Percentiles rank a stretch among this genome's conserved stretches.
phyloP scores from a whole-genome alignment of 2,888 invertebrate genomes.

The Liodrosophila aerea region DNA sequence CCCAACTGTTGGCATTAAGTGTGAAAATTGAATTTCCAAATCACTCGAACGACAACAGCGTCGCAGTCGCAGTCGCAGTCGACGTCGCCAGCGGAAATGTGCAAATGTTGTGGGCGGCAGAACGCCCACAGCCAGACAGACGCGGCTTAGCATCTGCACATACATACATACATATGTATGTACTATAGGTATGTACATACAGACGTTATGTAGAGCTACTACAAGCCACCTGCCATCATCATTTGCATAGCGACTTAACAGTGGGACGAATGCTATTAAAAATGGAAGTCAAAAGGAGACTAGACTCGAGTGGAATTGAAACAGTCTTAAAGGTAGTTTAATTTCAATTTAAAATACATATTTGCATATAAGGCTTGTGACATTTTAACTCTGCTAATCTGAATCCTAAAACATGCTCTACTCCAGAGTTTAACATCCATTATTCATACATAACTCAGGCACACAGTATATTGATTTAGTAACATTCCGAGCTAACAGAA shows the following conservation, averaged over 20 bases:
- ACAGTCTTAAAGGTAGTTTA: too few species aligned
- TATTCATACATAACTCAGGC: too few species aligned
- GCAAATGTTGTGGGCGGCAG: constrained; percentile 67
- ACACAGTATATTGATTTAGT: too few species aligned
- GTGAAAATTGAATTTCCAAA: constrained; percentile 76
- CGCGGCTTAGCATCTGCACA: constrained; percentile 10
- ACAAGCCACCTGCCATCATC: constrained; percentile 53
- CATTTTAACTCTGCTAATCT: too few species aligned
- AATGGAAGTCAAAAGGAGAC: not conserved
- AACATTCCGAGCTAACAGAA: too few species aligned
- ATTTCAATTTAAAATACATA: too few species aligned
- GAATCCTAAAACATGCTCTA: too few species aligned
- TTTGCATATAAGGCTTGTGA: too few species aligned
- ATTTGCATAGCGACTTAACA: constrained; percentile 62
- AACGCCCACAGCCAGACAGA: constrained; percentile 31
- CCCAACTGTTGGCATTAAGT: constrained; percentile 69
- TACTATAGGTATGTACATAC: constrained; percentile 14
- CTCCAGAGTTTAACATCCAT: too few species aligned
- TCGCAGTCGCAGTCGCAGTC: not conserved
- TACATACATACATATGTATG: not conserved
- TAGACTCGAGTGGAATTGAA: too few species aligned
- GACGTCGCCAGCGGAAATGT: constrained; percentile 60
- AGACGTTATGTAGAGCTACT: constrained; percentile 8
- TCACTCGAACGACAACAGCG: constrained; percentile 59
- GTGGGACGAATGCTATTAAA: constrained; percentile 15